Evolutionary conservation across 1,140 invertebrate species (phyloP), one percentile per base, ranked within the genome.

Genomic region (Phthorimaea operculella): DNA sequence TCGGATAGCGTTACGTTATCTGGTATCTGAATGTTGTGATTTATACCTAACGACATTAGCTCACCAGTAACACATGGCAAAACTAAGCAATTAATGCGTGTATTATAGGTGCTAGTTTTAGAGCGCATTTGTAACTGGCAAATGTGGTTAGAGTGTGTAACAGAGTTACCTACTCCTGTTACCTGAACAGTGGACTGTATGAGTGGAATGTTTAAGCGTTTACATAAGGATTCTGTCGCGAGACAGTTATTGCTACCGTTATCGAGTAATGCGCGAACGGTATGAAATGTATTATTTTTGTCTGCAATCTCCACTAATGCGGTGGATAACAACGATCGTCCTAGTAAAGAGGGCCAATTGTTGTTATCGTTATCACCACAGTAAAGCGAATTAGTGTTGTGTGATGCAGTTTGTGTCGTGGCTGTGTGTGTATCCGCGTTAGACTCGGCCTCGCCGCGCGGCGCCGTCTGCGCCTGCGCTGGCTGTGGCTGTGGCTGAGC

Each of bases 151-250:
- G 48, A 28, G 8, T 50, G 17, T 28, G 48, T 50, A 7, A 50
- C 48, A 11, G 48, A 50, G 17, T 50, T 21, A 14, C 48, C 48
- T 50, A 50, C 48, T 10, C 17, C 48, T 11, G 18, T 21, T 28
- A 33, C 17, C 11, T 33, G 48, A 50, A 50, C 48, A 50, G 48
- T 50, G 48, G 48, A 50, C 48, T 50, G 48, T 50, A 50, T 50
- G 9, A 28, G 14, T n/a, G 48, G 48, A 50, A 50, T 21, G 11
- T 50, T 50, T 50, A 50, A 28, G 18, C 11, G 8, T 50, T 50
- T 50, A 28, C 18, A 50, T 28, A 50, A 11, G 5, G 18, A 12
- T 28, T 50, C 48, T 9, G 21, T 12, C 5, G 21, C 21, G 15
- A 50, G 21, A 50, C 48, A 50, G 10, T 50, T 17, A 3, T 50